Conservation (phyloP, 2,113 vertebrate species). For the Rutilus rutilus region DNA sequence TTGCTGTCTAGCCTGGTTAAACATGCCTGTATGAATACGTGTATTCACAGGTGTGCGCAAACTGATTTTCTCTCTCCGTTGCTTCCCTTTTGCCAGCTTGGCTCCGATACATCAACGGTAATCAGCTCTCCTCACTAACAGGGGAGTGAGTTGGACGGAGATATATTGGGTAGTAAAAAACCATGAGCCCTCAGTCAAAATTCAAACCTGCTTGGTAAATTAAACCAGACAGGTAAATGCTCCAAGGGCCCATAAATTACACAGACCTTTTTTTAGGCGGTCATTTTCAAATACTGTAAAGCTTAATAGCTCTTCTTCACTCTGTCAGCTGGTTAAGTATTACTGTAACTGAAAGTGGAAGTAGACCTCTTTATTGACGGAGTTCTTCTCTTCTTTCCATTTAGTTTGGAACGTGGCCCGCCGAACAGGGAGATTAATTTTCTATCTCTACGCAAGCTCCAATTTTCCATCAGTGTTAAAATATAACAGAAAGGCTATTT, state of each 20-base stretch:
- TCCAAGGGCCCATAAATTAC: background rate
- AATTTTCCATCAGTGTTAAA: conserved; percentile 62
- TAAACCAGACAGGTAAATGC: conserved; percentile 1
- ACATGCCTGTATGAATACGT: background rate
- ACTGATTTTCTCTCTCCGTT: background rate
- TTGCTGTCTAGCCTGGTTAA: conserved; percentile 42
- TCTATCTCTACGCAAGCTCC: conserved; percentile 57
- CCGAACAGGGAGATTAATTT: conserved; percentile 61
- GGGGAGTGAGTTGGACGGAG: background rate
- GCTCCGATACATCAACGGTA: background rate
- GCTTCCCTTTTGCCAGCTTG: background rate
- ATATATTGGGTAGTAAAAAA: conserved; percentile 27
- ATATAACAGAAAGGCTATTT: conserved; percentile 58
- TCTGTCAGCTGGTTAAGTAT: conserved; percentile 11
- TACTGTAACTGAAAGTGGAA: conserved; percentile 39
- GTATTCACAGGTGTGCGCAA: background rate
- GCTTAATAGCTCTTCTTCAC: conserved; percentile 34
- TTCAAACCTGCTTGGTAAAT: conserved; percentile 4
- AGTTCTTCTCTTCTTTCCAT: conserved; percentile 55
- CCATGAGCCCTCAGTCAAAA: background rate
- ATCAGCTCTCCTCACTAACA: background rate
- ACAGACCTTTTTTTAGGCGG: background rate
- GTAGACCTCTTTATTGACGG: conserved; percentile 43
- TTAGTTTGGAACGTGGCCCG: conserved; percentile 45
- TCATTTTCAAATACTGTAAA: conserved; percentile 15